Base-by-base conservation (phyloP, 2,797 vertebrate genomes). In the Macropus fuliginosus region DNA sequence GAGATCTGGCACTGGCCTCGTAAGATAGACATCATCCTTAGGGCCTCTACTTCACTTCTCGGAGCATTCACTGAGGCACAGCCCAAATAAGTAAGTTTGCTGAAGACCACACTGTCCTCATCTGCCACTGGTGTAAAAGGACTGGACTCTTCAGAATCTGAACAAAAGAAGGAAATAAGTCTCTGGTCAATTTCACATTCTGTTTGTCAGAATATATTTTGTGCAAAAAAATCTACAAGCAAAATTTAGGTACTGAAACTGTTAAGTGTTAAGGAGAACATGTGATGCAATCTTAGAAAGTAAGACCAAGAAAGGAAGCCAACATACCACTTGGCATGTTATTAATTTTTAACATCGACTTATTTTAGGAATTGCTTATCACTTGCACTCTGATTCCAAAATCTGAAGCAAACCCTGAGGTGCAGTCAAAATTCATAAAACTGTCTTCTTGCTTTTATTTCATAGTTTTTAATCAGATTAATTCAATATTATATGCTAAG, bases 41-140 rank as follows among this genome's bases (percentile, higher is more conserved):
- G 99, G 13, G 99, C 99, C 97, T 99, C 99, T 96, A 99, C 99
- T 98, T 99, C 99, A 94, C 99, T 99, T 91, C 99, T 99, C 14
- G 99, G 99, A 62, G 99, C 99, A 4, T 99, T 99, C 92, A 99
- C 99, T 0, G 99, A 99, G 50, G 99, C 99, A 55, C 99, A 99
- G 96, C 99, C 99, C 89, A 99, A 98, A 98, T 99, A 99, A 0
- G 99, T 99, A 91, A 99, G 99, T 98, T 99, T 99, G 98, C 99
- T 99, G 98, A 99, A 99, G 98, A 99, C 99, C 62, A 99, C 99
- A 0, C 99, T 99, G 99, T 99, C 99, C 98, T 99, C 99, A 2
- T 99, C 99, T 0, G 99, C 99, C 96, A 99, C 98, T 0, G 99
- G 99, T 1, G 99, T 99, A 92, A 99, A 98, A 8, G 99, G 99